A percentile compares a stretch with the other conserved stretches of the same genome.
Evolutionary conservation across 2,797 vertebrate genomes (phyloP).

Genomic region (Adrianichthys oophorus): DNA sequence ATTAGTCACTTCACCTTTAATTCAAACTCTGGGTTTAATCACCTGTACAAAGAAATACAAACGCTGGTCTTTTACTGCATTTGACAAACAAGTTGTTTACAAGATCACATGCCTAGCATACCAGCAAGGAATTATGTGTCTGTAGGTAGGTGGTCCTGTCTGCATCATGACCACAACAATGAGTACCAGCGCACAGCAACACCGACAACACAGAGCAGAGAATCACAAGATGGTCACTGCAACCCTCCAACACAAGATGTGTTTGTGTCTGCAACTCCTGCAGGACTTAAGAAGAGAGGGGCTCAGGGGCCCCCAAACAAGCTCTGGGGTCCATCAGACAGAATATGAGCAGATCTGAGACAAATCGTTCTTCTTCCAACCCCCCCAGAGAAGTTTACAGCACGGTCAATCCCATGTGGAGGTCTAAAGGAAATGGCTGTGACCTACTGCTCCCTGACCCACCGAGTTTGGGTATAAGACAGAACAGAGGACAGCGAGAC

Average conservation of each 20-base stretch:
- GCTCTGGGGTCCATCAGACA: conserved; percentile 30
- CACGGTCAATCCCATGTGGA: conserved; percentile 52
- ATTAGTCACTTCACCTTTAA: background rate
- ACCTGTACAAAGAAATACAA: conserved; percentile 15
- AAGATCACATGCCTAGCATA: conserved; percentile 67
- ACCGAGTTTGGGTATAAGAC: conserved; percentile 55
- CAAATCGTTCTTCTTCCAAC: conserved; percentile 18
- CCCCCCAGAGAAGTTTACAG: conserved; percentile 35
- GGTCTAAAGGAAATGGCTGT: conserved; percentile 66
- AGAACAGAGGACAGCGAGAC: conserved; percentile 58
- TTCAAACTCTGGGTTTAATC: background rate
- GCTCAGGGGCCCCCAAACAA: conserved; percentile 4
- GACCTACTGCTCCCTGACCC: conserved; percentile 64
- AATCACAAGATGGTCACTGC: conserved; percentile 31
- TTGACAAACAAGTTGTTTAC: conserved; percentile 32
- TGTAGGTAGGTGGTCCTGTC: conserved; percentile 70
- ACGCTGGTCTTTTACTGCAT: conserved; percentile 8
- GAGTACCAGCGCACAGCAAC: conserved; percentile 48
- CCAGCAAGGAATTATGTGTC: conserved; percentile 59
- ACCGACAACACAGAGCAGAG: conserved; percentile 27
- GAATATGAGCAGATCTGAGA: conserved; percentile 33
- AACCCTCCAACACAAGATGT: conserved; percentile 29
- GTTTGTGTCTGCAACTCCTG: conserved; percentile 24
- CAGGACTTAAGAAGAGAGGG: background rate
- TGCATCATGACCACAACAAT: conserved; percentile 66